Conservation (phyloP, 1,140 invertebrate genomes). For the Chironomus tepperi region DNA sequence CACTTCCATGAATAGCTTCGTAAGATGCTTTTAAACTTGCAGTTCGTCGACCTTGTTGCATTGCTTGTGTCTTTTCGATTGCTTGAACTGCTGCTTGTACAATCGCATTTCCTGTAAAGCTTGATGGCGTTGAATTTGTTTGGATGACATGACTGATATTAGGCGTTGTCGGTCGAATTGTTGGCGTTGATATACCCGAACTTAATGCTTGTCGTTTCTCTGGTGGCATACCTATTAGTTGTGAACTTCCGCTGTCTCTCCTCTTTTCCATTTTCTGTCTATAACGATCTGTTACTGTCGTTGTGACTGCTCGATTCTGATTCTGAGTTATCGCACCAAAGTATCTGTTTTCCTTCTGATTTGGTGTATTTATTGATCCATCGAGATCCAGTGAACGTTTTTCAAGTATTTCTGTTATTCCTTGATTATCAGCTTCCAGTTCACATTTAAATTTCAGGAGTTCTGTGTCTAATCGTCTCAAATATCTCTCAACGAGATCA, state of each 20-base stretch:
- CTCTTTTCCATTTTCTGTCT: slow-evolving; percentile 46
- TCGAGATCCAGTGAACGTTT: slow-evolving; percentile 80
- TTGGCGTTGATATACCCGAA: slow-evolving; percentile 29
- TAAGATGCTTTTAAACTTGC: slow-evolving; percentile 92
- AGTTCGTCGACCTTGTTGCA: slow-evolving; percentile 88
- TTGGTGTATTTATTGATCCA: slow-evolving; percentile 33
- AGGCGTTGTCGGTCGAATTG: slow-evolving; percentile 27
- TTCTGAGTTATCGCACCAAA: slow-evolving; percentile 33
- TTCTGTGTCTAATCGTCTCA: slow-evolving; percentile 87
- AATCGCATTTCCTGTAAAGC: slow-evolving; percentile 64
- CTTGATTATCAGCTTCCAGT: slow-evolving; percentile 94
- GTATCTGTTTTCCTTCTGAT: slow-evolving; percentile 46
- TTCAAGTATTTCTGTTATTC: slow-evolving; percentile 93
- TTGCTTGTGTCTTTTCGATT: slow-evolving; percentile 93
- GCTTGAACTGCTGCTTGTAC: slow-evolving; percentile 92
- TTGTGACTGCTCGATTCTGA: slow-evolving; percentile 16
- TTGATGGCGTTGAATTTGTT: slow-evolving; percentile 25
- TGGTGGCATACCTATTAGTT: slow-evolving; percentile 31
- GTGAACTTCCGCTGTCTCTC: slow-evolving; percentile 43
- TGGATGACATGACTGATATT: slow-evolving; percentile 26
- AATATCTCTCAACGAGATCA: slow-evolving; percentile 88
- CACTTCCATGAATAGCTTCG: slow-evolving; percentile 63
- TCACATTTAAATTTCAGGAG: slow-evolving; percentile 97
- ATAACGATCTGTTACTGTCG: slow-evolving; percentile 32
- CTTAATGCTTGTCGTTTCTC: slow-evolving; percentile 41